Conservation (phyloP, 2,113 vertebrate genomes). For the Leiothrix lutea region DNA sequence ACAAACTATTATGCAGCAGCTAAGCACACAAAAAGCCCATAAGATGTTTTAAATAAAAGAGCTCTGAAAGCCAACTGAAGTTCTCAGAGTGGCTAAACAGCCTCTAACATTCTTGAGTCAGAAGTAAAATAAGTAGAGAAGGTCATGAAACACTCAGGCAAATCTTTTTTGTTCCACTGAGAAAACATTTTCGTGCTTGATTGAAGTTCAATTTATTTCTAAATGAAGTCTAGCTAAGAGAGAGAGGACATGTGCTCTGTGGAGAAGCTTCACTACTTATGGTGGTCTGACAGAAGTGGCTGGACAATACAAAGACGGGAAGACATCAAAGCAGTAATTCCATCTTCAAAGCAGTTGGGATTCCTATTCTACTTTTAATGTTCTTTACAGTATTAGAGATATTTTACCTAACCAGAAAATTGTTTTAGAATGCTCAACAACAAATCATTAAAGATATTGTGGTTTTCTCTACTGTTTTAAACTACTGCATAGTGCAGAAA, state of each 20-base stretch:
- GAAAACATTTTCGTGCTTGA: neutral
- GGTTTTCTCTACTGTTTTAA: neutral
- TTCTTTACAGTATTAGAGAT: neutral
- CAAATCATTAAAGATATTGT: neutral
- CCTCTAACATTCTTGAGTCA: neutral
- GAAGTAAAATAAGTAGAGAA: neutral
- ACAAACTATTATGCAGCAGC: neutral
- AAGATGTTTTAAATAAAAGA: neutral
- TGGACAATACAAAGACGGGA: neutral
- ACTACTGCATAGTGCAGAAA: neutral
- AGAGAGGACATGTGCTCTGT: fast-evolving
- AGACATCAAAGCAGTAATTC: neutral
- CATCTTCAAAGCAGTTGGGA: neutral
- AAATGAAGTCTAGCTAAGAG: neutral
- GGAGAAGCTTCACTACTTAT: neutral
- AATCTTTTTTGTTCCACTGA: neutral
- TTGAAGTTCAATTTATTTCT: neutral
- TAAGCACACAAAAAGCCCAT: neutral
- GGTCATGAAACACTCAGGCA: neutral
- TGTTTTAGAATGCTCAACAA: neutral
- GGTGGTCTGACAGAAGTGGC: neutral
- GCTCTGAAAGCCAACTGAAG: neutral
- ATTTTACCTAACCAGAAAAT: neutral
- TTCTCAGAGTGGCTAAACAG: neutral
- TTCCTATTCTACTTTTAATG: neutral